phyloP scores from a whole-genome alignment of 1,140 invertebrate genomes.

The Berghia stephanieae region DNA sequence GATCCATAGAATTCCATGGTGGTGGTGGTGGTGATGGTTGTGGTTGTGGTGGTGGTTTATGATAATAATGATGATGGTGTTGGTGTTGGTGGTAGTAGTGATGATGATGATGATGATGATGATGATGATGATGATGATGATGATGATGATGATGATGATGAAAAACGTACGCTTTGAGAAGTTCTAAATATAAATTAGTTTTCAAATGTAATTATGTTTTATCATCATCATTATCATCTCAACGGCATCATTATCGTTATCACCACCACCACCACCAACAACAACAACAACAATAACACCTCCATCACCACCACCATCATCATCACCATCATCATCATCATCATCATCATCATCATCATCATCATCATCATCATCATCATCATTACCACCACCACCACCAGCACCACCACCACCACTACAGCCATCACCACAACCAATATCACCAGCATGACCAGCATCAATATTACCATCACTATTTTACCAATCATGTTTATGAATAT shows the following conservation, averaged over 20 bases:
- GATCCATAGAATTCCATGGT: no score
- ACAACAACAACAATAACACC: neutral
- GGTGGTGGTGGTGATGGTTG: neutral
- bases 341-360: conserved; percentile 29
- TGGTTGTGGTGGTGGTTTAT: no score
- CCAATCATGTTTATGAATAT: no score
- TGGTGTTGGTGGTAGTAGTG: neutral
- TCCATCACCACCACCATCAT: neutral
- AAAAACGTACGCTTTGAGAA: no score
- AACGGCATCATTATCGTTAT: neutral
- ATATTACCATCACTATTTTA: neutral
- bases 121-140: conserved; percentile 1
- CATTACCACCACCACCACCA: neutral
- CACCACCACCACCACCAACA: no score
- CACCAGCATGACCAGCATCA: neutral
- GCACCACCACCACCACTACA: no score
- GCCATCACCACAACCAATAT: neutral
- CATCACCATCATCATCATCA: conserved; percentile 24
- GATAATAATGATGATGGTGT: neutral
- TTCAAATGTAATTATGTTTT: no score
- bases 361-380: conserved; percentile 18
- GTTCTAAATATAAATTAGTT: no score
- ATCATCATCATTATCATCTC: no score
- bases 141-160: no score
- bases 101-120: conserved; percentile 2